phyloP scores from a whole-genome alignment of 1,140 invertebrate genomes.

The Pissodes strobi region DNA sequence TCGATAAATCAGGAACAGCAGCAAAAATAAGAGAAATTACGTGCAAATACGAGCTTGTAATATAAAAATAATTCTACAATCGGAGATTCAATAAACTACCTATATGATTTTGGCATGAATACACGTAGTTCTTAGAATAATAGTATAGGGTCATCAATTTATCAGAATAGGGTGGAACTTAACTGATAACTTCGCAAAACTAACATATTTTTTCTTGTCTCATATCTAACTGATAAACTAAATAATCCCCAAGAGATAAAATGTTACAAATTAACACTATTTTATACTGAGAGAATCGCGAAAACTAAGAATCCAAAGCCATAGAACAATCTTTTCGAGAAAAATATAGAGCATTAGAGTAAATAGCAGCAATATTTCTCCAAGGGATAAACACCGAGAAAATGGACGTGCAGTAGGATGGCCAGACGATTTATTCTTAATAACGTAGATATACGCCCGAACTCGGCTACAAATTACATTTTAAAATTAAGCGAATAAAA shows the following conservation, averaged over 20 bases:
- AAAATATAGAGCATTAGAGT: slow-evolving; percentile 34
- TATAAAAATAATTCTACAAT: no score
- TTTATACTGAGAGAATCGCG: slow-evolving; percentile 26
- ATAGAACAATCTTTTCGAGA: slow-evolving; percentile 27
- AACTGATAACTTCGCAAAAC: no score
- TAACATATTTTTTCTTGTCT: slow-evolving; percentile 7
- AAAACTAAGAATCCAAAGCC: slow-evolving; percentile 8
- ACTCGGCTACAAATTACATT: slow-evolving; percentile 18
- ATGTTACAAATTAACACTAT: slow-evolving; percentile 28
- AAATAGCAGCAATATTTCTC: slow-evolving; percentile 31
- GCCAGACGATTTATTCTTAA: slow-evolving; percentile 32
- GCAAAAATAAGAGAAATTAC: no score
- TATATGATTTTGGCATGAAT: no score
- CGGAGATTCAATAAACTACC: no score
- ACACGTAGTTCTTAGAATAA: no score
- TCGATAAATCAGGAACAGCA: no score
- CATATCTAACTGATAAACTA: slow-evolving; percentile 12
- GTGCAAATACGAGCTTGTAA: no score
- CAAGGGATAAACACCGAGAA: slow-evolving; percentile 29
- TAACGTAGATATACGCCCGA: slow-evolving; percentile 14
- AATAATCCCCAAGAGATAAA: slow-evolving; percentile 17
- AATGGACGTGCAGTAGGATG: slow-evolving; percentile 30
- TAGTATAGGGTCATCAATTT: no score
- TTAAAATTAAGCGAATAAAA: slow-evolving; percentile 21
- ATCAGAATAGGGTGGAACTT: no score